Evolutionary conservation across 2,888 invertebrate genomes (phyloP).

Genomic region (Volucella bombylans): DNA sequence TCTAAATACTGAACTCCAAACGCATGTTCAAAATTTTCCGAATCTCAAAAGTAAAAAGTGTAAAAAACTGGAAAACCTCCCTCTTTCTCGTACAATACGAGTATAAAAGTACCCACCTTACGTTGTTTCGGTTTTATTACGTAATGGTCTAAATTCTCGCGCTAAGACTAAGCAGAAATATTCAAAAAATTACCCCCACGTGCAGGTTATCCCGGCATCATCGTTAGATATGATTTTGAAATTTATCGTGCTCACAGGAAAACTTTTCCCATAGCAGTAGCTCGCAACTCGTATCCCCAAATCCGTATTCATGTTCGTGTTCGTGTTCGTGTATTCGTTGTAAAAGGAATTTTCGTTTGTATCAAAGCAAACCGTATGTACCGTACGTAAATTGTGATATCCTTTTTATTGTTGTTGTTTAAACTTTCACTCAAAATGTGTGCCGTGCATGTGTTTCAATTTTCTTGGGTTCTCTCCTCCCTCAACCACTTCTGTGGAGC

Average conservation of each 20-base stretch:
- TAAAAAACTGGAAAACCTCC: too few relatives aligned
- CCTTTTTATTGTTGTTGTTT: conserved; percentile 51
- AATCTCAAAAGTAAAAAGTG: too few relatives aligned
- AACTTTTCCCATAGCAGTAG: conserved; percentile 49
- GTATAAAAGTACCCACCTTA: too few relatives aligned
- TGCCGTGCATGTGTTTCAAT: conserved; percentile 5
- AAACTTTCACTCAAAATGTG: conserved; percentile 52
- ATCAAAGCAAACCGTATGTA: conserved; percentile 37
- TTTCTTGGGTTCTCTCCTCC: neutral
- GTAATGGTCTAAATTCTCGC: neutral
- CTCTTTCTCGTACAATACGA: too few relatives aligned
- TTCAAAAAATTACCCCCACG: neutral
- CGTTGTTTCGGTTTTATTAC: neutral
- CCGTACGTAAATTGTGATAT: conserved; percentile 38
- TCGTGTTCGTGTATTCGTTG: too few relatives aligned
- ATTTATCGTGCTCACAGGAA: conserved; percentile 41
- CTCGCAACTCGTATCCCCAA: too few relatives aligned
- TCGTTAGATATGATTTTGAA: conserved; percentile 38
- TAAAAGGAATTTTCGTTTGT: conserved; percentile 36
- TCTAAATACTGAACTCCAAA: too few relatives aligned
- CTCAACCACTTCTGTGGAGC: conserved; percentile 16
- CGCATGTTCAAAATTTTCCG: too few relatives aligned
- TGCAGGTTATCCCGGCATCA: neutral
- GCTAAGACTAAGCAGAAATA: neutral
- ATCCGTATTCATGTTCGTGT: too few relatives aligned